These are phyloP conservation scores for Puntigrus tetrazona DNA, from an alignment of 2,113 vertebrate species.

Conservation along the genomic window DNA sequence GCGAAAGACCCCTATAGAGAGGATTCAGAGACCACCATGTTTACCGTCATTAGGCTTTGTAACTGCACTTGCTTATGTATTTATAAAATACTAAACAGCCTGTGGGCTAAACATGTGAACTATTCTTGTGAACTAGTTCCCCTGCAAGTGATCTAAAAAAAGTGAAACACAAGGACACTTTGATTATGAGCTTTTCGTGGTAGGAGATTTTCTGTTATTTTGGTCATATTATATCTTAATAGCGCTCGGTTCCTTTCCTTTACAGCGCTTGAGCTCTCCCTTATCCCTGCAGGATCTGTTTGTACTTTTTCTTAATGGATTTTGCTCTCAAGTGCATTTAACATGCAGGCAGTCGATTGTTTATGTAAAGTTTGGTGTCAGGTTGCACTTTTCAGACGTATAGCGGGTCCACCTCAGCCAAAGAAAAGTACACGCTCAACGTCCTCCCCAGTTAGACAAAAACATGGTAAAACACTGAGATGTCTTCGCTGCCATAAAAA, in stretches of 20 bases:
- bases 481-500: neutral
- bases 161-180: constrained; percentile 26
- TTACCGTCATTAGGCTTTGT: constrained; percentile 39
- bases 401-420: constrained; percentile 19
- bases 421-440: constrained; percentile 8
- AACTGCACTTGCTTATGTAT: constrained; percentile 13
- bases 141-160: constrained; percentile 19
- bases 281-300: constrained; percentile 26
- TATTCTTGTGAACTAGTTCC: constrained; percentile 7
- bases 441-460: neutral
- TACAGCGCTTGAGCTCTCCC: neutral
- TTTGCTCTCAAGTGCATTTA: constrained; percentile 18
- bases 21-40: constrained; percentile 38
- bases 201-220: constrained; percentile 30
- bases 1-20: constrained; percentile 45
- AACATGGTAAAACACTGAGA: neutral
- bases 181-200: constrained; percentile 29
- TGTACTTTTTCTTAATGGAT: constrained; percentile 24
- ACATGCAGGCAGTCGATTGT: constrained; percentile 12
- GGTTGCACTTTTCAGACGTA: constrained; percentile 20
- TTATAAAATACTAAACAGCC: constrained; percentile 23
- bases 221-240: constrained; percentile 34
- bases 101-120: neutral
- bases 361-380: constrained; percentile 41
- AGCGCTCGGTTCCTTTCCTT: constrained; percentile 30